Evolutionary conservation across 2,797 vertebrate species (phyloP), one percentile per base, ranked within the genome.

Genomic region (Cuniculus paca): DNA sequence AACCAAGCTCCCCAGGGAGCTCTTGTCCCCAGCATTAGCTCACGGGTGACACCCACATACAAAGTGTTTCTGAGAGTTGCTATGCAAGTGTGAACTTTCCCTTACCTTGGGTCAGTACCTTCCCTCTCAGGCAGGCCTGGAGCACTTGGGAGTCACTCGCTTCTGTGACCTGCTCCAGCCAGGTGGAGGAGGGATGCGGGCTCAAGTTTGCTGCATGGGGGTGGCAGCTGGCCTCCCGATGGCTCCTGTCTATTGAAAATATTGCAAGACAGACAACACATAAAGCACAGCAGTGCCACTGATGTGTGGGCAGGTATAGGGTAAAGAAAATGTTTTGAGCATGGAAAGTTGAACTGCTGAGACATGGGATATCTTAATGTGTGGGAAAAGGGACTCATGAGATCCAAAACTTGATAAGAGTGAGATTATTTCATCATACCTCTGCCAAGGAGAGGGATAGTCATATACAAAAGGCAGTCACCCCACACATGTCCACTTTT

Each of bases 361-460:
- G 94, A 96, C 50, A 48, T 3, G 5, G 90, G 91, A 39, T 91
- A 68, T 81, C 91, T 95, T 96, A 94, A 70, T 70, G 54, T 1
- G 0, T 96, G 96, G 93, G 94, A 93, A 96, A 91, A 20, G 52
- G 74, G 24, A 56, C 84, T 93, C 92, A 75, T 56, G 61, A 92
- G 93, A 96, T 90, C 79, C 89, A 96, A 91, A 70, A 39, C 50
- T 54, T 61, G 92, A 86, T 95, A 91, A 96, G 91, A 94, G 52
- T 45, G 81, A 83, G 79, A 72, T 60, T 54, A 91, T 92, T 94
- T 94, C 82, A 63, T 96, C 85, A 79, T 0, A 3, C 65, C 22
- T 94, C 81, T 93, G 77, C 68, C 50, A 42, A 81, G 58, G 56
- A 91, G 80, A 91, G n/a, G 19, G 48, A 68, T 42, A 56, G 85